Conservation (phyloP, 2,113 vertebrate species). For the Tursiops truncatus region DNA sequence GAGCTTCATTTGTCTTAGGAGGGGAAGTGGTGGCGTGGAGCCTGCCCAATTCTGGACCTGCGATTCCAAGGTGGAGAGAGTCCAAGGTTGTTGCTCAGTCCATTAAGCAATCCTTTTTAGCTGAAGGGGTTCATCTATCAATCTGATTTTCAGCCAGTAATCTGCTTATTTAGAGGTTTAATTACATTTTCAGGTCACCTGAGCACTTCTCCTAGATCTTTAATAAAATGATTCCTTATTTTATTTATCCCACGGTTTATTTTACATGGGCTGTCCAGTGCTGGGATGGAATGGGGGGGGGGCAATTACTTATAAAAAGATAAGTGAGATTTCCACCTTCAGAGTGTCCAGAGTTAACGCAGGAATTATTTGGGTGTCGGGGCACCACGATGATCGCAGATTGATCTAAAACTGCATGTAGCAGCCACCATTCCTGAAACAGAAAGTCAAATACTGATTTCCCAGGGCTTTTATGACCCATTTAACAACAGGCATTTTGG, state of each 20-base stretch:
- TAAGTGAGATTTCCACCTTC: conserved; percentile 13
- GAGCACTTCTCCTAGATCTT: conserved; percentile 59
- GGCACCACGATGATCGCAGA: conserved; percentile 16
- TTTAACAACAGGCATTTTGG: conserved; percentile 74
- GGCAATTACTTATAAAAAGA: conserved; percentile 27
- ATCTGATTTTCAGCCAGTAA: conserved; percentile 69
- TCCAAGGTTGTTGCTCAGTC: conserved; percentile 70
- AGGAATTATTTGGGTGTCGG: conserved; percentile 36
- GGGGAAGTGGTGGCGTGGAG: not conserved
- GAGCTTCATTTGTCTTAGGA: conserved; percentile 62
- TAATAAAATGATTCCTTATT: conserved; percentile 72
- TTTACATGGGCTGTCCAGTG: not conserved
- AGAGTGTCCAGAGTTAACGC: conserved; percentile 36
- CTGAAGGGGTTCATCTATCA: conserved; percentile 78
- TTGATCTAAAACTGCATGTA: conserved; percentile 51
- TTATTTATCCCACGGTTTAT: conserved; percentile 54
- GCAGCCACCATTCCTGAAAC: conserved; percentile 66
- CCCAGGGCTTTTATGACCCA: conserved; percentile 70
- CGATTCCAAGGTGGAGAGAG: conserved; percentile 57
- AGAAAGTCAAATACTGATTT: conserved; percentile 65
- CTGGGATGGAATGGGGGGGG: not conserved
- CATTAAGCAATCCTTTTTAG: conserved; percentile 76
- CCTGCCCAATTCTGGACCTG: conserved; percentile 56
- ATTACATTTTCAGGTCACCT: conserved; percentile 76
- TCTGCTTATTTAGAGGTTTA: conserved; percentile 76